phyloP scores from a whole-genome alignment of 2,888 invertebrate genomes.

The Ecdyonurus torrentis region DNA sequence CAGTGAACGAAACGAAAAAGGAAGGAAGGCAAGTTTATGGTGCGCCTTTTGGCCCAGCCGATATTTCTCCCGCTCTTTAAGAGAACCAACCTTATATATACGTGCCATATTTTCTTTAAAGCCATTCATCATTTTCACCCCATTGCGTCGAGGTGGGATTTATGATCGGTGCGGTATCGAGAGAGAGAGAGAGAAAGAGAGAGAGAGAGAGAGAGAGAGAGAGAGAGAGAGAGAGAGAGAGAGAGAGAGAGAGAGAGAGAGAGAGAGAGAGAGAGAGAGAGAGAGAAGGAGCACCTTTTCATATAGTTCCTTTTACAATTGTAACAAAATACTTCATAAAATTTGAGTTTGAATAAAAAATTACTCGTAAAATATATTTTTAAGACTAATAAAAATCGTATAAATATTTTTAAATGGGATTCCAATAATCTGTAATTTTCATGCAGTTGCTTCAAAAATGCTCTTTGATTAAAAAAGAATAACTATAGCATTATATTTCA shows the following conservation, averaged over 20 bases:
- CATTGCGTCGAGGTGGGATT: background rate
- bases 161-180: background rate
- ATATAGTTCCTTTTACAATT: conserved; percentile 62
- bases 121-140: background rate
- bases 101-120: background rate
- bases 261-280: background rate
- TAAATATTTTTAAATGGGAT: no score
- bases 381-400: no score
- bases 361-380: no score
- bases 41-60: background rate
- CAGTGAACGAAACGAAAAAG: no score
- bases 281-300: conserved; percentile 12
- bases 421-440: no score
- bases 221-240: background rate
- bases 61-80: background rate
- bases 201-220: background rate
- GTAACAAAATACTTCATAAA: no score
- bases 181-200: background rate
- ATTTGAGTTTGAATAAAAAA: no score
- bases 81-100: background rate
- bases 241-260: background rate
- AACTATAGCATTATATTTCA: no score
- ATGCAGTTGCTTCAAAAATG: no score
- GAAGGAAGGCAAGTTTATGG: background rate
- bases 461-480: no score